These are phyloP conservation scores for Geophilus truncorum DNA, from an alignment of 2,888 invertebrate genomes.

Conservation along the genomic window DNA sequence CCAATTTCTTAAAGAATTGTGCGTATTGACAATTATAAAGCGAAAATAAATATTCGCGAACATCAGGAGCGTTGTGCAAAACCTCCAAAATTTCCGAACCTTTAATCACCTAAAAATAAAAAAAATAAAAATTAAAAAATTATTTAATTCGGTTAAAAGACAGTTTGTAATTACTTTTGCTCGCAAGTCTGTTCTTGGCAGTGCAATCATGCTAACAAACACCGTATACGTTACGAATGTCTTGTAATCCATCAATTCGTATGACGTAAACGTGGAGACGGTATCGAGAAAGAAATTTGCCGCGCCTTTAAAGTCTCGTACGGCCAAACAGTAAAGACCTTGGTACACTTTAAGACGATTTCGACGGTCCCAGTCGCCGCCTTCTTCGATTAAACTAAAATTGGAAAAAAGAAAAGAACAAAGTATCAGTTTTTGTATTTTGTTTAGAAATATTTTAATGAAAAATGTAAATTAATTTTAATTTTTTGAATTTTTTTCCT, in stretches of 20 bases:
- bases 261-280: slow-evolving; percentile 98
- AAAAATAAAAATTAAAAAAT: no score
- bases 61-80: slow-evolving; percentile 63
- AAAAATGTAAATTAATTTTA: no score
- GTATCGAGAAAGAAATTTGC: slow-evolving; percentile 94
- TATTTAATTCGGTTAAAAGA: no score
- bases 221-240: slow-evolving; percentile 75
- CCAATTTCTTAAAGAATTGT: slow-evolving; percentile 79
- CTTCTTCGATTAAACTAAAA: slow-evolving; percentile 76
- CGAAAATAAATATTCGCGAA: slow-evolving; percentile 68
- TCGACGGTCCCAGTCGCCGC: slow-evolving; percentile 98
- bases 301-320: slow-evolving; percentile 92
- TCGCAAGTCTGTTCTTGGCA: slow-evolving; percentile 70
- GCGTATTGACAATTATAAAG: slow-evolving; percentile 88
- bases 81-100: slow-evolving; percentile 78
- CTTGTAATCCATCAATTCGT: slow-evolving; percentile 97
- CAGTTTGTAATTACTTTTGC: slow-evolving; percentile 67
- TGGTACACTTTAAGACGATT: slow-evolving; percentile 96
- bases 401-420: no score
- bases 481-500: not conserved
- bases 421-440: no score
- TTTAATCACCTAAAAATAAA: slow-evolving; percentile 59
- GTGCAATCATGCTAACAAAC: slow-evolving; percentile 72
- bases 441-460: no score
- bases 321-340: slow-evolving; percentile 92